Base-by-base conservation (phyloP, 1,140 invertebrate genomes). In the Catajapyx aquilonaris region DNA sequence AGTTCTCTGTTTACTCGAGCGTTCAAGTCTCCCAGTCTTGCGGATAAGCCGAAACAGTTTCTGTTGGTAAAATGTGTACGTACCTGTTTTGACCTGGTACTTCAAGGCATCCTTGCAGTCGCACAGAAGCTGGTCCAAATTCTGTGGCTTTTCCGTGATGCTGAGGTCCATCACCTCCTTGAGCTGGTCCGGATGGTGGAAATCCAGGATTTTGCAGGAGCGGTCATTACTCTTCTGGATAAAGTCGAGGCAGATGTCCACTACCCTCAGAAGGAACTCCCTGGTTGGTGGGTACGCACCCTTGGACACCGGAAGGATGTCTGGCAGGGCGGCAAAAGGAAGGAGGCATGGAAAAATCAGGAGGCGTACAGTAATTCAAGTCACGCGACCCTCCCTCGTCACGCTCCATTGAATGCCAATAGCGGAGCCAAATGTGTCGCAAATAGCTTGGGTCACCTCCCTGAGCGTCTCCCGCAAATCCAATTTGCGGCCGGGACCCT, bases 1-100 rank as follows among this genome's bases (percentile, higher is more conserved):
- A n/a, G n/a, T n/a, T n/a, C n/a, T n/a, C n/a, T n/a, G n/a, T n/a
- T n/a, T n/a, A n/a, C n/a, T n/a, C n/a, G n/a, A n/a, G n/a, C n/a
- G n/a, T n/a, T n/a, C n/a, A n/a, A n/a, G n/a, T n/a, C n/a, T n/a
- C n/a, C n/a, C n/a, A 28, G 23, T 28, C 23, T 28, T 28, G 7
- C 23, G 13, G 23, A 28, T 28, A 28, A 28, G 23, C 13, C 13
- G 13, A 13, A 28, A 28, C 13, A 28, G 7, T 28, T 28, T 28
- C 13, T 9, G 7, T 28, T 28, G 7, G 23, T 41, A 42, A 19
- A 30, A 22, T 36, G 20, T 20, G 18, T 15, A 48, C 48, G 49
- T 51, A 69, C 68, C 68, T 43, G 68, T 69, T 50, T 65, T 66
- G 5, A 71, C 67, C 51, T 69, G 65, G 44, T 68, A 68, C 41